A percentile compares a stretch with the other conserved stretches of the same genome.
Evolutionary conservation across 2,888 invertebrate species (phyloP).

Genomic region (Hyppa rectilinea): DNA sequence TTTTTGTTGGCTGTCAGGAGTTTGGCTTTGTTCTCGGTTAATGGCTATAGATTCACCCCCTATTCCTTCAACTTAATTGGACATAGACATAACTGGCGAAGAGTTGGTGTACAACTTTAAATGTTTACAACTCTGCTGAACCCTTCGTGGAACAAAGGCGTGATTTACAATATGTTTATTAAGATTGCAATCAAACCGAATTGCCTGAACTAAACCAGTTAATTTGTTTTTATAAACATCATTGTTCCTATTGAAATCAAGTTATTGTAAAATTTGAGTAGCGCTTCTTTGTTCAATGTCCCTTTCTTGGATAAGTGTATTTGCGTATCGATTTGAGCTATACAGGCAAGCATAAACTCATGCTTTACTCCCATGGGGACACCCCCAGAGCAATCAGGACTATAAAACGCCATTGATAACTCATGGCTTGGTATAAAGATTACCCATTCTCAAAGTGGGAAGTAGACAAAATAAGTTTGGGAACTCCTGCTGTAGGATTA

Average conservation of each 20-base stretch:
- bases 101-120: background rate
- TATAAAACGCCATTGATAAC: no score
- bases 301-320: background rate
- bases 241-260: conserved; percentile 1
- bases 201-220: background rate
- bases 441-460: background rate
- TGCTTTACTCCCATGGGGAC: no score
- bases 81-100: background rate
- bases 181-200: background rate
- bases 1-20: no score
- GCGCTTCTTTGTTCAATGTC: background rate
- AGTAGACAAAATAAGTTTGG: no score
- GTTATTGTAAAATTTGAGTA: background rate
- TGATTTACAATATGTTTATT: background rate
- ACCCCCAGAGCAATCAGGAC: no score
- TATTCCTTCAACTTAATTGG: background rate
- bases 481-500: no score
- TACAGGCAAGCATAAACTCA: background rate
- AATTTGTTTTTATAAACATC: conserved; percentile 5
- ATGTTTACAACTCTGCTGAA: background rate
- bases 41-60: background rate
- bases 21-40: no score
- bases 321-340: background rate
- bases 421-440: background rate
- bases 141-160: background rate